These are phyloP conservation scores for Anagrus nilaparvatae DNA, from an alignment of 1,140 invertebrate species.

Conservation along the genomic window DNA sequence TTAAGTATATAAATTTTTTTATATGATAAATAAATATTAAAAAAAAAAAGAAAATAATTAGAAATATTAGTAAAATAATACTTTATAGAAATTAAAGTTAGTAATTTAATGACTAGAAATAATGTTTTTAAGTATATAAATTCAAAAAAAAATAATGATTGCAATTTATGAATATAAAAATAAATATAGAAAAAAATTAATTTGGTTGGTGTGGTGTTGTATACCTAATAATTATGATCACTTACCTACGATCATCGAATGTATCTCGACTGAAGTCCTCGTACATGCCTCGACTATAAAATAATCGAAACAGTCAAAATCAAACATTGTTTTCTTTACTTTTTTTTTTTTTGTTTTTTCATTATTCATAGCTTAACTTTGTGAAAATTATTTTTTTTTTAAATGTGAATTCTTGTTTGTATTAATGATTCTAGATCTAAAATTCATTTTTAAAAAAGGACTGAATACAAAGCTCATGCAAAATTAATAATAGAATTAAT, in stretches of 20 bases:
- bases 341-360: slow-evolving; percentile 15
- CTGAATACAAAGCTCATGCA: no score
- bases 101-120: no score
- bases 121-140: no score
- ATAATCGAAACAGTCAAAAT: slow-evolving; percentile 38
- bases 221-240: slow-evolving; percentile 24
- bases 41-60: no score
- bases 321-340: slow-evolving; percentile 33
- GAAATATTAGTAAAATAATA: not conserved
- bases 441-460: no score
- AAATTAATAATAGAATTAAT: no score
- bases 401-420: not conserved
- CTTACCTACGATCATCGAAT: slow-evolving; percentile 73
- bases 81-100: not conserved
- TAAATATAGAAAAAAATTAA: slow-evolving; percentile 18
- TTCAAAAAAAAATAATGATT: no score
- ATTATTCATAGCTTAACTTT: slow-evolving; percentile 40
- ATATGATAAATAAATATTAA: slow-evolving; percentile 5
- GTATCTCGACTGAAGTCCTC: slow-evolving; percentile 77
- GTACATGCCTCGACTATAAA: slow-evolving; percentile 56
- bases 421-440: no score
- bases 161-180: no score
- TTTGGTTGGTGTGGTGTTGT: slow-evolving; percentile 25
- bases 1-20: slow-evolving; percentile 5
- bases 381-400: slow-evolving; percentile 32